Base-by-base conservation (phyloP, 2,797 vertebrate genomes). In the Periophthalmus magnuspinnatus region DNA sequence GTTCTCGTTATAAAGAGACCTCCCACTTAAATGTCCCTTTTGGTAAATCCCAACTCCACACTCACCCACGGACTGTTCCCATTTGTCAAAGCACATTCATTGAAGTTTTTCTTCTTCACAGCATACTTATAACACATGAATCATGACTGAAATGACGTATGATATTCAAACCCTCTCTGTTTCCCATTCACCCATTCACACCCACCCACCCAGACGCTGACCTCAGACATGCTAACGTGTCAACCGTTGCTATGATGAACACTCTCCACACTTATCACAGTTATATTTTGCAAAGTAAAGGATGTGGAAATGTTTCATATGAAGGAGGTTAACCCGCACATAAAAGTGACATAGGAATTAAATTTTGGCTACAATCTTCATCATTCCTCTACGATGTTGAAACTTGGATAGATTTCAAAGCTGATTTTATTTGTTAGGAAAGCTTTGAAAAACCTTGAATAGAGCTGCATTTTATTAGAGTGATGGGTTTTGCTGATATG, bases 311-410 rank as follows among this genome's bases (percentile, higher is more conserved):
- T 17, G 28, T 28, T 32, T 24, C 13, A 16, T 32, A 32, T 32
- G 4, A 54, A 9, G 21, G 52, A 22, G 21, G 21, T 22, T 55
- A 52, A 54, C 50, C n/a, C 5, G 3, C 60, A 72, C 45, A 76
- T 32, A 66, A 81, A 65, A 77, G 59, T 78, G 69, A 81, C 24
- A 75, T 50, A 36, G 57, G 36, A 74, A 71, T 70, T 72, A 75
- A 54, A 70, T 65, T 75, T 45, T n/a, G 45, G 67, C 80, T 81
- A 16, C 84, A 86, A 86, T 86, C 81, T 72, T 75, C 65, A 69
- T 65, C 38, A 67, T 36, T 61, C 45, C 24, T 58, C 57, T 54
- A 50, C n/a, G 52, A 5, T 54, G 52, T 54, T 9, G 8, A 54
- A 50, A n/a, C 48, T n/a, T 2, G 6, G 48, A n/a, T 8, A 54